Evolutionary conservation across 92 coral and sea anemone species (phyloP), one percentile per base, ranked within the genome.

Genomic region (Virgularia gustaviana): DNA sequence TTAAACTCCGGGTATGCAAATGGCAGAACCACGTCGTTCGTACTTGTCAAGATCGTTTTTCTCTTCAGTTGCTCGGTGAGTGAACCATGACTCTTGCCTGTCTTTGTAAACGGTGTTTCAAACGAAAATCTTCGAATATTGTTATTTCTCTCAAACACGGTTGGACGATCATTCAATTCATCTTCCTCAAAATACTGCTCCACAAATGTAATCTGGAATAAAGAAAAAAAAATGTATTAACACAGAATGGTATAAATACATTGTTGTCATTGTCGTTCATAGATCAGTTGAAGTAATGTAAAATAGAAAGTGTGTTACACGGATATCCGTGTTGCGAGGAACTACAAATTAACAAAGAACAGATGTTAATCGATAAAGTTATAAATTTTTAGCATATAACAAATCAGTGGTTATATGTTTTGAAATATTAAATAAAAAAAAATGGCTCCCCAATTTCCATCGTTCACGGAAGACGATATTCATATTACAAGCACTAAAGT

Each of bases 51-150:
- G 36, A 92, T 89, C 13, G 98, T 89, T 65, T 92, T 92, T 66
- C 98, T 86, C 82, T 92, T 92, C 76, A 90, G 90, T 51, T 92
- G 98, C 66, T 92, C 98, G 34, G 84, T 82, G 6, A 92, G 66
- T 68, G 76, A 88, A 57, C 96, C 98, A 53, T 92, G 98, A 27
- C 96, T 85, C 77, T 92, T 92, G 49, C 98, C 98, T 55, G 96
- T 79, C 78, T 80, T 88, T 9, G 98, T 92, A 72, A 92, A 92
- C 35, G 98, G 98, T 19, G 98, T 92, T 81, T 92, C 98, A 77
- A 86, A 92, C 37, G 90, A 76, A 53, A 92, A 92, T 35, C 98
- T 83, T 49, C 98, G 86, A 63, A 92, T 89, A 82, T 89, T 92
- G 73, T 92, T 89, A 71, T 81, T 92, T 24, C 74, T 90, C 65